phyloP scores from a whole-genome alignment of 1,140 invertebrate species.

The Brachionus rubens region DNA sequence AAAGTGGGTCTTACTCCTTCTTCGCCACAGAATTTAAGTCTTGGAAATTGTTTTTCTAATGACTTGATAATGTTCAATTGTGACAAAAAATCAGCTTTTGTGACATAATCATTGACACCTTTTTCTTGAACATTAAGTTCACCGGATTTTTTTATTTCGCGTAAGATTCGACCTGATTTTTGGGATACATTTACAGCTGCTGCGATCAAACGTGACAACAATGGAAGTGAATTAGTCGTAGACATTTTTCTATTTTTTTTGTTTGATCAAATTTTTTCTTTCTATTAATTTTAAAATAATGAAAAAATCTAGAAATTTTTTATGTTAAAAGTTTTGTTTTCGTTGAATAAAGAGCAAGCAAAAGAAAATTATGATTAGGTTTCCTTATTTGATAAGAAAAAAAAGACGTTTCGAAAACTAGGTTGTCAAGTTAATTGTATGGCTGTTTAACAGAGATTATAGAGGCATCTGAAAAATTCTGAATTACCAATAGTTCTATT shows the following conservation, averaged over 20 bases:
- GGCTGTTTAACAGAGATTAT: no score
- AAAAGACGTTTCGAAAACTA: no score
- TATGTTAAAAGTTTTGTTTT: no score
- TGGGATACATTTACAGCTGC: slow-evolving; percentile 20
- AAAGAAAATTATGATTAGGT: no score
- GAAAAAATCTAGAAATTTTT: no score
- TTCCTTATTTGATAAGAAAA: no score
- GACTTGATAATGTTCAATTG: slow-evolving; percentile 86
- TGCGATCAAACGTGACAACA: slow-evolving; percentile 22
- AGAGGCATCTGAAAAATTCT: no score
- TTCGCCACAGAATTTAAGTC: slow-evolving; percentile 84
- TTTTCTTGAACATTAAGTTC: slow-evolving; percentile 54
- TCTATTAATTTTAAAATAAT: no score
- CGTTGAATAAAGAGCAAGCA: no score
- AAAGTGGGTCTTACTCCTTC: slow-evolving; percentile 64
- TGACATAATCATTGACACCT: slow-evolving; percentile 90
- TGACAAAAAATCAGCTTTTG: slow-evolving; percentile 89
- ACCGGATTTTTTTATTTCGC: slow-evolving; percentile 20
- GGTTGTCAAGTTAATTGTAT: no score
- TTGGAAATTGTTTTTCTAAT: slow-evolving; percentile 76
- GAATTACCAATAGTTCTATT: no score
- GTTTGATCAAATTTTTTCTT: no score
- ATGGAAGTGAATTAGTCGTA: not conserved
- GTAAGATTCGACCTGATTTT: slow-evolving; percentile 15
- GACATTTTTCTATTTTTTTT: not conserved